Evolutionary conservation across 2,797 vertebrate genomes (phyloP), one percentile per base, ranked within the genome.

Genomic region (Vireo griseus): DNA sequence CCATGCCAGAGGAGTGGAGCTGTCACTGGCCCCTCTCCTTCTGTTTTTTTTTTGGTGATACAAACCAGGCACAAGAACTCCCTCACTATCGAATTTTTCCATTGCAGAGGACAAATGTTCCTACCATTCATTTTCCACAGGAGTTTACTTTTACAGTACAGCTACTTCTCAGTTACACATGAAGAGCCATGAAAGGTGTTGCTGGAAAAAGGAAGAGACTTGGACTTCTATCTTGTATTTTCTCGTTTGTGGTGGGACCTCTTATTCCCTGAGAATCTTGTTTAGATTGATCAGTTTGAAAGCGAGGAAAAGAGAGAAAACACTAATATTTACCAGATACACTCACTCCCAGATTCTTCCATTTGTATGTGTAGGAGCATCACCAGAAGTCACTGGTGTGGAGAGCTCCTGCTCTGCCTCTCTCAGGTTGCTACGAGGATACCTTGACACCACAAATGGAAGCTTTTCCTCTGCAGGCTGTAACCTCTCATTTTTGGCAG

Each of bases 1-100:
- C 69, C 22, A 29, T 48, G 28, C 55, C 66, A 81, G 95, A 61
- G 50, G 31, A 89, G 26, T 40, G 35, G 33, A 77, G 47, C 73
- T 93, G 54, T 62, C 78, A 83, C 19, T 44, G 63, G 42, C 62
- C 35, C 66, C 72, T 82, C 63, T 89, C 63, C n/a, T 71, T 79
- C 63, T 51, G 11, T 37, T 35, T 62, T 78, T 57, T 65, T 78
- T 57, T 61, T 62, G 42, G 29, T 94, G 90, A 97, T 80, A 95
- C 35, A 96, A 97, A 94, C 85, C 97, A 98, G 96, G 55, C 84
- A 68, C 51, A 83, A 54, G 44, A 73, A 86, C 65, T 86, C 62
- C 62, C 51, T 94, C 67, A 44, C 24, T 66, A 66, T 72, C 44
- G 68, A 57, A 33, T 79, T 96, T 93, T 95, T 90, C 86, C 28